A percentile compares a stretch with the other conserved stretches of the same genome.
phyloP scores from a whole-genome alignment of 1,140 invertebrate genomes.

The Drosophila serrata region DNA sequence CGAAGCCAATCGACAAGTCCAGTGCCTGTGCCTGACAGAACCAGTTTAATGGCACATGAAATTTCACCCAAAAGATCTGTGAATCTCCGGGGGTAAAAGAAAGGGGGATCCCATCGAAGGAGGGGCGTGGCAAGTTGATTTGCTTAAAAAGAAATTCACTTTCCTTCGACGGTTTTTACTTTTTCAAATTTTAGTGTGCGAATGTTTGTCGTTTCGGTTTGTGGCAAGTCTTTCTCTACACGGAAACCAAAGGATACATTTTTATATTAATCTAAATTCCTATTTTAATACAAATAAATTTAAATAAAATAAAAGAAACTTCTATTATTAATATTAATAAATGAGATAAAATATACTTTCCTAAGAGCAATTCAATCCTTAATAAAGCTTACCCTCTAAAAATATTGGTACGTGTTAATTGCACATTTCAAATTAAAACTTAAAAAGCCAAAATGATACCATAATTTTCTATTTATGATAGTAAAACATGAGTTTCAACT shows the following conservation, averaged over 20 bases:
- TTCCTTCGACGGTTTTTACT: conserved; percentile 67
- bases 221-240: conserved; percentile 23
- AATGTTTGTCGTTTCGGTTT: conserved; percentile 31
- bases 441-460: too few species aligned
- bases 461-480: too few species aligned
- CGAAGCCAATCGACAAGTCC: conserved; percentile 3
- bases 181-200: conserved; percentile 60
- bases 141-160: conserved; percentile 83
- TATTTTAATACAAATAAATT: not conserved
- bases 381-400: not conserved
- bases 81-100: too few species aligned
- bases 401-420: not conserved
- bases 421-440: not conserved
- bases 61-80: conserved; percentile 78
- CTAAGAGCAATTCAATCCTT: not conserved
- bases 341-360: too few species aligned
- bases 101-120: not conserved
- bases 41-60: conserved; percentile 83
- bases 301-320: not conserved
- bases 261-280: too few species aligned
- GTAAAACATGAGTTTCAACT: not conserved
- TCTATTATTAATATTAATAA: not conserved
- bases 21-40: conserved; percentile 54
- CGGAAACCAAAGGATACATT: not conserved
- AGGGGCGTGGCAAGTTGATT: conserved; percentile 77